Base-by-base conservation (phyloP, 2,113 vertebrate genomes). In the Phyllostomus hastatus region DNA sequence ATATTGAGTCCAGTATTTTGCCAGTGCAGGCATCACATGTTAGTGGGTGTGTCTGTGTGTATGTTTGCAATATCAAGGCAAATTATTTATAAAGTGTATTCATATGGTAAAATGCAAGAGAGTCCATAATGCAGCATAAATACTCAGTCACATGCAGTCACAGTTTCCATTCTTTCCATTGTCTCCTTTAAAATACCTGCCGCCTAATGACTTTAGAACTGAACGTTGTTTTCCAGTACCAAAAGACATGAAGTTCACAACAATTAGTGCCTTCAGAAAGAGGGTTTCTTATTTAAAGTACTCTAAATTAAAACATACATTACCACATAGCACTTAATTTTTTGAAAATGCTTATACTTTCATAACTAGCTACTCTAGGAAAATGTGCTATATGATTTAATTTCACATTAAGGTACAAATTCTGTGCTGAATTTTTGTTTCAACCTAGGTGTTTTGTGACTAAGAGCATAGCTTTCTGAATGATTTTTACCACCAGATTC, bases 331-430 rank as follows among this genome's bases (percentile, higher is more conserved):
- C 87, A 80, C 89, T 94, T 96, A 90, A 87, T 93, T 97, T 95
- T 96, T 96, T 96, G 64, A 80, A 96, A 97, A 89, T 84, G 70
- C 46, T 57, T 84, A 93, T 96, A 92, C 92, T 95, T 93, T 54
- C 7, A 0, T 97, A 97, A 98, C 96, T 96, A 97, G 82, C 94
- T 97, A 90, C 97, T 95, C 88, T 94, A 97, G 94, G 79, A 93
- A 97, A 98, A 97, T 82, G 95, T 52, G 54, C 81, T 69, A 89
- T 96, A 96, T 0, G 31, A 97, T 98, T 96, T 95, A 90, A 96
- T 97, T 98, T 97, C 97, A 97, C 96, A 94, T 97, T 97, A 98
- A 97, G 87, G 96, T 96, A 91, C 76, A 96, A 88, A 97, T 90
- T 57, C 94, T 79, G 41, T 57, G 38, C 35, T 38, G 90, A 80